These are phyloP conservation scores for Otus sunia DNA, from an alignment of 2,113 vertebrate species.

Conservation along the genomic window DNA sequence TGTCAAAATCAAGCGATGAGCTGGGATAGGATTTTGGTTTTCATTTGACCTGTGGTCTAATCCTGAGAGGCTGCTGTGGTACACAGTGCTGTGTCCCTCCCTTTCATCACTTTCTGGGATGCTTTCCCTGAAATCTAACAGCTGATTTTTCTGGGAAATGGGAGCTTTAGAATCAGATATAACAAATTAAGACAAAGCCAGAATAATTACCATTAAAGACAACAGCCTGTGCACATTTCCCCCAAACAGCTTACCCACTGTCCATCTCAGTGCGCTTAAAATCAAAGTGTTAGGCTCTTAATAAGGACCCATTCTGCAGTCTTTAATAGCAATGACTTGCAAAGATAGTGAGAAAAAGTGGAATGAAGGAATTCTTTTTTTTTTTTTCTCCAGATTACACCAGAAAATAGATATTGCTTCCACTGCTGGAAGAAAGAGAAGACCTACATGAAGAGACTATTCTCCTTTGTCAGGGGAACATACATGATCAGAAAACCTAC, in stretches of 20 bases:
- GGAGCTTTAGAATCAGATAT: neutral
- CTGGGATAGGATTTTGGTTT: neutral
- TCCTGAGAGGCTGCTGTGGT: neutral
- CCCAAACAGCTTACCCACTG: neutral
- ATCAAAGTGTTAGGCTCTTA: neutral
- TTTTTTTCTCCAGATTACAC: neutral
- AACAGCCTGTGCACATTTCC: accelerated
- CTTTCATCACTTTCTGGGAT: neutral
- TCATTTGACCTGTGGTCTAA: neutral
- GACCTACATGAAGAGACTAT: neutral
- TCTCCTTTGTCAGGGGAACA: neutral
- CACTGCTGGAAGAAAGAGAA: neutral
- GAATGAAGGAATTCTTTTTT: neutral
- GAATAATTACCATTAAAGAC: neutral
- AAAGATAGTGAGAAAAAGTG: neutral
- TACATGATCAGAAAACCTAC: neutral
- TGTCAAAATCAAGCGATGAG: neutral
- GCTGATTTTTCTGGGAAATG: neutral
- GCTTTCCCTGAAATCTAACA: neutral
- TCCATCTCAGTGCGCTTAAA: neutral
- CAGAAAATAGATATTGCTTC: neutral
- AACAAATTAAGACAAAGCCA: neutral
- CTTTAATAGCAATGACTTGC: neutral
- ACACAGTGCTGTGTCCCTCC: neutral
- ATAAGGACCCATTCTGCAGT: neutral